Base-by-base conservation (phyloP, 2,888 invertebrate genomes). In the Lysandra coridon region DNA sequence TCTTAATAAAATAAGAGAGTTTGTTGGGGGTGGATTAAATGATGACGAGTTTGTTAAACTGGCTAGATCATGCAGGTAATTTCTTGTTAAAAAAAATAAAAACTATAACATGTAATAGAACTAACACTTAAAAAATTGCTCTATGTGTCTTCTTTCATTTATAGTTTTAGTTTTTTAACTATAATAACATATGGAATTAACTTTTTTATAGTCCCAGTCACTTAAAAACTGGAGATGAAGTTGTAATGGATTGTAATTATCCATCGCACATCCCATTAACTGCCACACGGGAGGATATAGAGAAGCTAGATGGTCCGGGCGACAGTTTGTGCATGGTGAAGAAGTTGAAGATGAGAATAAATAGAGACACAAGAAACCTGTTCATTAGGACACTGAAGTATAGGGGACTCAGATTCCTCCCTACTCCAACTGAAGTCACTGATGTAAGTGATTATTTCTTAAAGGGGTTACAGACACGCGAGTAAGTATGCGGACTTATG, bases 31-130 rank as follows among this genome's bases (percentile, higher is more conserved):
- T 81, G 89, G 85, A 79, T 83, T 95, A 6, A 89, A 85, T 78
- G 88, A 93, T 79, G 86, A 90, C 30, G 92, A 95, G 80, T 92
- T 91, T 84, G 83, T 87, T 1, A 88, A 93, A 80, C 83, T 95
- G 4, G 84, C 87, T 1, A 86, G 87, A 7, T 94, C 92, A 84
- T 95, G 95, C 89, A 95, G 92, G 95, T 95, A 85, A 53, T 12
- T 30, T 1, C 4, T 75, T 23, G 17, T 14, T 23, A 53, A 14
- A 60, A 37, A n/a, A 12, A n/a, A 40, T 37, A 17, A n/a, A 4
- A n/a, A 60, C 17, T 77, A 14, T 77, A 14, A 14, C 14, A 3
- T 30, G 44, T 44, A 44, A 44, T 23, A 44, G 4, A 23, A 75
- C 33, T 14, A 44, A 44, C 5, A 44, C 44, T 40, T 23, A n/a